phyloP scores from a whole-genome alignment of 2,797 vertebrate genomes.

The Lacerta agilis region DNA sequence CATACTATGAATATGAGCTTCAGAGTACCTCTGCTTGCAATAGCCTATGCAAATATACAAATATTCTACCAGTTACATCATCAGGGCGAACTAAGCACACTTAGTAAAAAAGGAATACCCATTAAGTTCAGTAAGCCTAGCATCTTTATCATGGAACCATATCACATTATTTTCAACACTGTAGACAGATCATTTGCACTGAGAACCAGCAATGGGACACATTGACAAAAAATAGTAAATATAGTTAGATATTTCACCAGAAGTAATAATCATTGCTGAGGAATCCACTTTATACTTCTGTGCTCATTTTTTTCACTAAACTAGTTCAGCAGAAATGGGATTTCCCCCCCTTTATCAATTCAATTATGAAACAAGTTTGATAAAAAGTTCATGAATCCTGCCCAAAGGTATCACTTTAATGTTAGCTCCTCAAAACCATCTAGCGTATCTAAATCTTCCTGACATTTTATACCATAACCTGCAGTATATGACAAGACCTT shows the following conservation, averaged over 20 bases:
- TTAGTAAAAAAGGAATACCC: neutral
- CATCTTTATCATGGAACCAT: neutral
- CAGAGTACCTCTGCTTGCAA: neutral
- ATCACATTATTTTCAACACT: neutral
- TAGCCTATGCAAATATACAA: neutral
- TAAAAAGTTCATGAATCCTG: slow-evolving; percentile 35
- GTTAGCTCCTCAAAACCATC: slow-evolving; percentile 17
- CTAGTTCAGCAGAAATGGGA: slow-evolving; percentile 9
- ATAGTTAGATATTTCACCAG: neutral
- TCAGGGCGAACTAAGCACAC: neutral
- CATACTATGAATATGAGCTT: neutral
- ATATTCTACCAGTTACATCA: neutral
- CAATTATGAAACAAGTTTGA: slow-evolving; percentile 33
- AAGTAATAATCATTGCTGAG: neutral
- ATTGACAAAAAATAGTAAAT: neutral
- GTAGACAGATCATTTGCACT: neutral
- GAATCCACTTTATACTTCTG: neutral
- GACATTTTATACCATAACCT: slow-evolving; percentile 37
- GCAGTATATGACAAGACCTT: slow-evolving; percentile 30
- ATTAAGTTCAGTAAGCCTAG: neutral
- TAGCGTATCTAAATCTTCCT: slow-evolving; percentile 29
- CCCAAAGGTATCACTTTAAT: slow-evolving; percentile 30
- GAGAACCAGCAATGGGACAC: neutral
- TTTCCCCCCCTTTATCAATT: neutral
- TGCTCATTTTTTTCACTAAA: neutral